Conservation (phyloP, 2,797 vertebrate genomes). For the Momotus momota region DNA sequence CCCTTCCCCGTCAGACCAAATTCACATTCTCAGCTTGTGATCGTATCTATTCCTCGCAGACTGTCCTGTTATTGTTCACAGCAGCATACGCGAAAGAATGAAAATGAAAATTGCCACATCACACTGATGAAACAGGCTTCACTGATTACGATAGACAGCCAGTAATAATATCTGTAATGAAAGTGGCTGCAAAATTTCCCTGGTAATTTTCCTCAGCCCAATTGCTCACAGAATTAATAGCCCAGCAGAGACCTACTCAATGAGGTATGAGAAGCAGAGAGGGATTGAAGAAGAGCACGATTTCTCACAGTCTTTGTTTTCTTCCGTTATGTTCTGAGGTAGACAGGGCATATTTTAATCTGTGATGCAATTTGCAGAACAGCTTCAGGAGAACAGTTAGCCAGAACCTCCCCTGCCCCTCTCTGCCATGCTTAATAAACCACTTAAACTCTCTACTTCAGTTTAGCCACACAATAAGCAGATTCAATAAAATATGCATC, state of each 20-base stretch:
- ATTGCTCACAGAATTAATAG: background rate
- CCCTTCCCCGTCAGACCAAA: background rate
- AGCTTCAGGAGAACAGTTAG: background rate
- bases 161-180: constrained; percentile 29
- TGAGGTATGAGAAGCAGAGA: background rate
- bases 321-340: background rate
- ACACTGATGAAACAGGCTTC: constrained; percentile 12
- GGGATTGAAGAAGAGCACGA: background rate
- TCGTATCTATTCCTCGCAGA: background rate
- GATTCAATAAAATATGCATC: background rate
- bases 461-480: background rate
- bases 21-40: background rate
- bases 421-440: constrained; percentile 8
- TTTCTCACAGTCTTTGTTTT: background rate
- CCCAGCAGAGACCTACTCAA: background rate
- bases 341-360: background rate
- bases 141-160: constrained; percentile 33
- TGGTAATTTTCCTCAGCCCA: constrained; percentile 38
- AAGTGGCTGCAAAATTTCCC: constrained; percentile 30
- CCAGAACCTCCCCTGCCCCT: background rate
- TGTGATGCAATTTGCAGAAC: rapidly evolving
- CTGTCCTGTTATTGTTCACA: background rate
- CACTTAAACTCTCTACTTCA: background rate
- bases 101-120: background rate
- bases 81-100: background rate